These are phyloP conservation scores for Tautogolabrus adspersus DNA, from an alignment of 2,113 vertebrate genomes.

Conservation along the genomic window DNA sequence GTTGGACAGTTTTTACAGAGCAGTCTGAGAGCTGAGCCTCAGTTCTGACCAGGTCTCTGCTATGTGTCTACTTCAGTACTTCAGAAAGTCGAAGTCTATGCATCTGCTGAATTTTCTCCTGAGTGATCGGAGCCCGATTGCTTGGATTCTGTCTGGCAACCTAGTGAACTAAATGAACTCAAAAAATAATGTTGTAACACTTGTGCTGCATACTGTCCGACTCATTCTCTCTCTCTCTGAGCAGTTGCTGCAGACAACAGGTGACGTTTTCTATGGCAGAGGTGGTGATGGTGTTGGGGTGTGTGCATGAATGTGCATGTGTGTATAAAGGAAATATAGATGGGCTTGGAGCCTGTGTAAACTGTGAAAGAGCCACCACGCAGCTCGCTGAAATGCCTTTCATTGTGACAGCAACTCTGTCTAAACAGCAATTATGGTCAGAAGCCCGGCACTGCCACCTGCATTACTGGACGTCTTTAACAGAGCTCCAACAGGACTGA, in stretches of 20 bases:
- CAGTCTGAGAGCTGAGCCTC: background rate
- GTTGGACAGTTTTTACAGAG: too few species aligned
- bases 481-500: slow-evolving; percentile 25
- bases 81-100: background rate
- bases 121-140: background rate
- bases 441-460: slow-evolving; percentile 48
- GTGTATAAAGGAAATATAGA: slow-evolving; percentile 50
- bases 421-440: slow-evolving; percentile 59
- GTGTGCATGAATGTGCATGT: slow-evolving; percentile 27
- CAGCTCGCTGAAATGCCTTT: slow-evolving; percentile 54
- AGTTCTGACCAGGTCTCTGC: background rate
- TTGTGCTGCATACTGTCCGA: slow-evolving; percentile 23
- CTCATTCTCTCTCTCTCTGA: slow-evolving; percentile 41
- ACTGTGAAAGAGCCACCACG: slow-evolving; percentile 67
- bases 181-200: slow-evolving; percentile 26
- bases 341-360: slow-evolving; percentile 60
- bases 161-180: slow-evolving; percentile 34
- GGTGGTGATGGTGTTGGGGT: slow-evolving; percentile 43
- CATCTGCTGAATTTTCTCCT: background rate
- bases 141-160: slow-evolving; percentile 26
- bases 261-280: slow-evolving; percentile 46
- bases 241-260: slow-evolving; percentile 71
- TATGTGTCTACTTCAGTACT: background rate
- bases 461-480: slow-evolving; percentile 51
- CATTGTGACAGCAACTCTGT: slow-evolving; percentile 72